phyloP scores from a whole-genome alignment of 2,797 vertebrate species.

The Acanthornis magna region DNA sequence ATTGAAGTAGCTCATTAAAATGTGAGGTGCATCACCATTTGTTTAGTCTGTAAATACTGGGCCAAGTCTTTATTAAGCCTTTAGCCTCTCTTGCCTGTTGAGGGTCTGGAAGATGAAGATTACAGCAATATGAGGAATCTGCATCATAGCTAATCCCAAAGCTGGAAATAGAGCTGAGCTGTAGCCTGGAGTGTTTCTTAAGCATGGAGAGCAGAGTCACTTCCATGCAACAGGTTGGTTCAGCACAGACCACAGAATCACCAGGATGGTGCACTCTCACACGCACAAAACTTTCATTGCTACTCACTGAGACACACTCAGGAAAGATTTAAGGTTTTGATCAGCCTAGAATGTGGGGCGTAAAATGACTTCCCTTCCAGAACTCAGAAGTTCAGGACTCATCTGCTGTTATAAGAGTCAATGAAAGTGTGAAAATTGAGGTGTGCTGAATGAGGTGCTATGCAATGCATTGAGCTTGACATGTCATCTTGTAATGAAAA shows the following conservation, averaged over 20 bases:
- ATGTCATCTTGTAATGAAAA: background rate
- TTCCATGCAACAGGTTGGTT: background rate
- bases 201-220: background rate
- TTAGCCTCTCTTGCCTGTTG: background rate
- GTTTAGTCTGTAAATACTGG: background rate
- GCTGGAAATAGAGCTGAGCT: background rate
- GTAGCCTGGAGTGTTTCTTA: background rate
- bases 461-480: background rate
- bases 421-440: background rate
- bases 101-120: background rate
- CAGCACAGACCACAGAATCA: background rate
- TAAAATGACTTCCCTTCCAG: background rate
- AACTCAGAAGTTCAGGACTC: background rate
- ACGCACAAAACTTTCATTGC: background rate
- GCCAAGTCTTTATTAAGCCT: background rate
- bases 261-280: rapidly evolving
- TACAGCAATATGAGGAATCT: background rate
- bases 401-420: background rate
- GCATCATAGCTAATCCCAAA: background rate
- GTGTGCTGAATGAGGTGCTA: background rate
- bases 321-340: background rate
- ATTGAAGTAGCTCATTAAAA: background rate
- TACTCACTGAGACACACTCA: background rate
- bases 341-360: background rate
- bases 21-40: background rate